phyloP scores from a whole-genome alignment of 2,113 vertebrate genomes.

The Myrmecophaga tridactyla region DNA sequence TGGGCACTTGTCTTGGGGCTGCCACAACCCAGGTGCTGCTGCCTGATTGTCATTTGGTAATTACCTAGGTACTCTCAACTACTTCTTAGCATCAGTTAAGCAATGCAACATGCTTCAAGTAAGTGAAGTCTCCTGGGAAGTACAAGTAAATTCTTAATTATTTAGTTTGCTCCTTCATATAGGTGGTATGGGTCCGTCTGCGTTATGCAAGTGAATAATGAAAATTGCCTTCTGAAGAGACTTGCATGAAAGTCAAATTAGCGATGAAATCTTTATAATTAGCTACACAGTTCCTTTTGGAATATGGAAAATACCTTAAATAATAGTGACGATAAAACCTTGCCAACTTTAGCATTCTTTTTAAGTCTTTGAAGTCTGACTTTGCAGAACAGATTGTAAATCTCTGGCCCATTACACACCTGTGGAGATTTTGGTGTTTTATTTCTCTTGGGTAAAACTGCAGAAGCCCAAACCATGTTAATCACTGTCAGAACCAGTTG shows the following conservation, averaged over 20 bases:
- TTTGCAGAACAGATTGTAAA: constrained; percentile 91
- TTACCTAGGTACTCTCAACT: constrained; percentile 73
- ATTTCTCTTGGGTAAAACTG: constrained; percentile 88
- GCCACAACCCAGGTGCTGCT: constrained; percentile 76
- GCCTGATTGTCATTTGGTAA: constrained; percentile 83
- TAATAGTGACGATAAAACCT: constrained; percentile 73
- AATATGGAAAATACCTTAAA: constrained; percentile 79
- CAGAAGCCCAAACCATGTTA: constrained; percentile 87
- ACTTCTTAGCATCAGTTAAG: constrained; percentile 72
- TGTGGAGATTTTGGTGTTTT: constrained; percentile 88
- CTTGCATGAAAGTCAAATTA: constrained; percentile 22
- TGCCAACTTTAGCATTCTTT: constrained; percentile 82
- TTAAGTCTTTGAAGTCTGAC: constrained; percentile 87
- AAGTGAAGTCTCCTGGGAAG: constrained; percentile 77
- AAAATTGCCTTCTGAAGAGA: constrained; percentile 13
- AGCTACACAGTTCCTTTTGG: constrained; percentile 67
- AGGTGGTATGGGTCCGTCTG: background rate
- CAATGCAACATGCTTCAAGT: constrained; percentile 68
- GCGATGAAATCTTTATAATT: constrained; percentile 76
- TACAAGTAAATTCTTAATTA: constrained; percentile 74
- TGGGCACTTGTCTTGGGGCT: constrained; percentile 80
- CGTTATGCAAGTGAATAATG: background rate
- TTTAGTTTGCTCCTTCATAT: constrained; percentile 54
- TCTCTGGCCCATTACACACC: constrained; percentile 91
- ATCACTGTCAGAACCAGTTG: constrained; percentile 92